Base-by-base conservation (phyloP, 2,113 vertebrate genomes). In the Azemiops feae region DNA sequence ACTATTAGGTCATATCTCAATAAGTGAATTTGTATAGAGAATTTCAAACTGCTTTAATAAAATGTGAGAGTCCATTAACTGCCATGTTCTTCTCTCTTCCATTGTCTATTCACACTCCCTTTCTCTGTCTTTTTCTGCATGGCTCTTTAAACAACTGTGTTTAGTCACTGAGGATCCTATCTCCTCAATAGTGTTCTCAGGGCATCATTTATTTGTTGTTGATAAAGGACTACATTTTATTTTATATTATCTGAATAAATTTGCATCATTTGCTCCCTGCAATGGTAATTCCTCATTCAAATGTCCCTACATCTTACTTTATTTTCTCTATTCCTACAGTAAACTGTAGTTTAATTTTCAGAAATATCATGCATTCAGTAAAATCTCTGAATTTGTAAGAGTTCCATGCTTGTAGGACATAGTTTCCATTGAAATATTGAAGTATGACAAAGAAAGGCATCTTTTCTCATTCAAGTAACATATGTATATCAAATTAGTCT, bases 291-390 rank as follows among this genome's bases (percentile, higher is more conserved):
- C 87, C 90, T 91, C 89, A 57, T 91, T 95, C 95, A 64, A 95
- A 58, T 88, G 89, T 4, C 55, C 74, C 23, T 0, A 90, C 96
- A 55, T 89, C 92, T 91, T 53, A n/a, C 74, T 95, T 92, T 89
- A 88, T 94, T 91, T 30, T 81, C 18, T 20, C 30, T 93, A 52
- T 89, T 92, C 85, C 86, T 91, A 92, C 94, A 94, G 91, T 91
- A 58, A 95, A 93, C 57, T 92, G 85, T 87, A 92, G 91, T 93
- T 91, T 43, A 95, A 96, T 94, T 95, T 95, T 89, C 53, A 89
- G n/a, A 91, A 92, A 52, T 90, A 93, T 81, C 53, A 89, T 87
- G 94, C 55, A 43, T 60, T 95, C 94, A 94, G 47, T 88, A 90
- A 30, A 2, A 25, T 96, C 94, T 95, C 93, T 85, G 91, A 94